Percentiles rank a stretch among this genome's conserved stretches.
Conservation (phyloP, 2,888 invertebrate genomes). For the Drosophila birchii region DNA sequence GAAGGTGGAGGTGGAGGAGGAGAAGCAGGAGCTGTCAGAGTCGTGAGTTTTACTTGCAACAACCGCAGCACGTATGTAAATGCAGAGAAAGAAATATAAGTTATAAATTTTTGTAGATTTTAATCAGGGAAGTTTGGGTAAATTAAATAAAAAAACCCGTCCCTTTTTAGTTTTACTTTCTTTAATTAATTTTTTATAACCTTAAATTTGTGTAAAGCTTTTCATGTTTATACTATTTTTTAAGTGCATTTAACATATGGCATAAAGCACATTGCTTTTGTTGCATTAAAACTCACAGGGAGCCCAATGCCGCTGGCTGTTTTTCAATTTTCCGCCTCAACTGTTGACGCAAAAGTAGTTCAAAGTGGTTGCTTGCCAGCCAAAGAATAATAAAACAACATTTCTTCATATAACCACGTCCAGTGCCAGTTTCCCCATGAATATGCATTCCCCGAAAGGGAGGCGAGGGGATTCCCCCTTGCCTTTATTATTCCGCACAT, state of each 20-base stretch:
- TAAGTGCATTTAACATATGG: conserved; percentile 38
- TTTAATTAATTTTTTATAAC: not conserved
- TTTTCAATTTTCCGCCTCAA: conserved; percentile 81
- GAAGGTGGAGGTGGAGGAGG: not conserved
- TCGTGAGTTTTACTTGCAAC: conserved; percentile 43
- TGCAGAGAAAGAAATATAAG: conserved; percentile 2
- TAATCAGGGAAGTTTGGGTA: too few species aligned
- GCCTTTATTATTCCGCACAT: conserved; percentile 28
- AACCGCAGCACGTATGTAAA: conserved; percentile 38
- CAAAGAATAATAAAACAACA: conserved; percentile 51
- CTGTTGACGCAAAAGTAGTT: conserved; percentile 62
- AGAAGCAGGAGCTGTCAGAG: conserved; percentile 1
- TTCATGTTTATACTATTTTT: not conserved
- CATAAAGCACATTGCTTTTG: conserved; percentile 19
- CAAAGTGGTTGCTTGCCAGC: conserved; percentile 38
- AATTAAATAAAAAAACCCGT: too few species aligned
- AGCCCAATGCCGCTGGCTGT: conserved; percentile 66
- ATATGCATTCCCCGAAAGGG: conserved; percentile 60
- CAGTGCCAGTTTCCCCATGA: conserved; percentile 51
- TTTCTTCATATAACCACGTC: not conserved
- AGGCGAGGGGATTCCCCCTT: not conserved
- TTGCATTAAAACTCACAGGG: conserved; percentile 20
- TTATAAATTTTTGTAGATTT: not conserved
- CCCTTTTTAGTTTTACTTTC: not conserved
- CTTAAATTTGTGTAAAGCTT: not conserved